Base-by-base conservation (phyloP, 2,113 vertebrate genomes). In the Lophura nycthemera region DNA sequence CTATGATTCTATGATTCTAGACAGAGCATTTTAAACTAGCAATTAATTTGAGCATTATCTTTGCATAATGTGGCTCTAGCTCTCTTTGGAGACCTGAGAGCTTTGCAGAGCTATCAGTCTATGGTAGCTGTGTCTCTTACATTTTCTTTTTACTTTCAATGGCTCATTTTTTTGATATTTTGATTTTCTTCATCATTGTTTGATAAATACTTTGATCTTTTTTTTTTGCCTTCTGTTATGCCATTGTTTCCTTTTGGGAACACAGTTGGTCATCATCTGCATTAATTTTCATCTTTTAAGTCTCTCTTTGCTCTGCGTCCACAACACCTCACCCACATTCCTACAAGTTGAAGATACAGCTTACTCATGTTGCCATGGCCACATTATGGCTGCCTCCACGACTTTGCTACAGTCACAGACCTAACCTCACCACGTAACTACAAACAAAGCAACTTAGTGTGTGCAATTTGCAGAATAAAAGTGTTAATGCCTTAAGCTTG, bases 1-100 rank as follows among this genome's bases (percentile, higher is more conserved):
- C 42, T 43, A 43, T 43, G 42, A 43, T 43, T 67, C 38, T 4
- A 3, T 25, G 38, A 36, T 36, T 36, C 36, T 36, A 36, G 38
- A 30, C 34, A 87, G 29, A 89, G 7, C 22, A 17, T 42, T 73
- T 79, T 76, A 76, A 91, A 70, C 30, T 45, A 36, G n/a, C 40
- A 61, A 63, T 61, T 69, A 56, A 21, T 96, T 88, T 82, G 36
- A 27, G 18, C 32, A 45, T 79, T 63, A 63, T 66, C 63, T 83
- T 94, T 89, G 75, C 36, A 38, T 83, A 80, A 83, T 43, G 27
- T 69, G 50, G 66, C 59, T 18, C 9, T 25, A 24, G 36, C 40
- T 91, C 83, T 91, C 84, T 64, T 54, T 83, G 85, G 78, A 90
- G 56, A 90, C n/a, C 60, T 21, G 60, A 59, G 56, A 94, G 48